Evolutionary conservation across 2,888 invertebrate species (phyloP).

Genomic region (Lucinisca nassula): DNA sequence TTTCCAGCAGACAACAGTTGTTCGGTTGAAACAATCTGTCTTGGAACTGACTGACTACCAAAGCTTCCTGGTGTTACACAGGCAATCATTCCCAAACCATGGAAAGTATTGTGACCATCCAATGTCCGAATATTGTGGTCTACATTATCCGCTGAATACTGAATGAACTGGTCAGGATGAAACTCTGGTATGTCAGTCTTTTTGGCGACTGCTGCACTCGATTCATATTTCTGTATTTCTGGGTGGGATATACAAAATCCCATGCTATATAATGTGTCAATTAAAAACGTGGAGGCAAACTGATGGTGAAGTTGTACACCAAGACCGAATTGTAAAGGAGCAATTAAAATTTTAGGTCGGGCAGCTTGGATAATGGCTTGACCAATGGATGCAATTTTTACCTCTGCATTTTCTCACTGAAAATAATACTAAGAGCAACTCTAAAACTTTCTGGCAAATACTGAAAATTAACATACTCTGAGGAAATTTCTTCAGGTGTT

Average conservation of each 20-base stretch:
- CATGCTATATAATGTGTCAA: conserved; percentile 65
- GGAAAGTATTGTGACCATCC: conserved; percentile 50
- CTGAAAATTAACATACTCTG: conserved; percentile 29
- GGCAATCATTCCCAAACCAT: conserved; percentile 41
- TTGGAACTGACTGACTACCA: neutral
- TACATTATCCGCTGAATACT: conserved; percentile 45
- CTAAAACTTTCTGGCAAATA: conserved; percentile 52
- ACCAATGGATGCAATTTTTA: conserved; percentile 63
- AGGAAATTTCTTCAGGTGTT: conserved; percentile 35
- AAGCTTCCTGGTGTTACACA: conserved; percentile 34
- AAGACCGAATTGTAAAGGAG: conserved; percentile 68
- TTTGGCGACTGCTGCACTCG: conserved; percentile 56
- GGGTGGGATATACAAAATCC: conserved; percentile 69
- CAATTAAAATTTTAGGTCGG: conserved; percentile 45
- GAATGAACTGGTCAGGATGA: conserved; percentile 21
- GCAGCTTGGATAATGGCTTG: conserved; percentile 68
- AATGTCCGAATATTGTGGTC: conserved; percentile 43
- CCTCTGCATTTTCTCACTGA: conserved; percentile 41
- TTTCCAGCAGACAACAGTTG: conserved; percentile 32
- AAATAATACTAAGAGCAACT: conserved; percentile 33
- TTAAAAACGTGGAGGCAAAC: conserved; percentile 66
- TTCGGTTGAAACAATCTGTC: conserved; percentile 2
- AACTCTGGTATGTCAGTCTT: conserved; percentile 39
- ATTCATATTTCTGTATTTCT: conserved; percentile 69
- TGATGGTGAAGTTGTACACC: conserved; percentile 68